Evolutionary conservation across 2,888 invertebrate species (phyloP).

Genomic region (Notodromas monacha): DNA sequence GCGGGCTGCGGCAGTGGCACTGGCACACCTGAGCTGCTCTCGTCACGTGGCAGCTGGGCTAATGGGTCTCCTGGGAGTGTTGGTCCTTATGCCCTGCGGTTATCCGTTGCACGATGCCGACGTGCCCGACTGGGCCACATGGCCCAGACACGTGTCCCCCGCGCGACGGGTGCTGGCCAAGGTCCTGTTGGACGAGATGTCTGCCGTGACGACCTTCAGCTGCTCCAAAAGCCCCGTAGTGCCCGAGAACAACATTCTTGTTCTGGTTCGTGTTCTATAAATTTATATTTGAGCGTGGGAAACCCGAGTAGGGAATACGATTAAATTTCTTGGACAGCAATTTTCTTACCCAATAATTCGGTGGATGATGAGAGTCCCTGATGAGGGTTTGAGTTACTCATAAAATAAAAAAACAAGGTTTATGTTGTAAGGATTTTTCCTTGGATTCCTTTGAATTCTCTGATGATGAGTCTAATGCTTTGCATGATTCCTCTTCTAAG

Average conservation of each 20-base stretch:
- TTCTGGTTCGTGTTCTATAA: no score
- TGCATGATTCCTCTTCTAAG: no score
- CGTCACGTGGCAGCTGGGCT: conserved; percentile 26
- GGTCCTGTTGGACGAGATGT: conserved; percentile 26
- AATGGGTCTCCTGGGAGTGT: conserved; percentile 24
- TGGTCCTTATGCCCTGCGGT: conserved; percentile 20
- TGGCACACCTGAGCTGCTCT: conserved; percentile 30
- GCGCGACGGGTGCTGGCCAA: conserved; percentile 35
- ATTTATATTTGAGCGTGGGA: no score
- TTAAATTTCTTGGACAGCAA: no score
- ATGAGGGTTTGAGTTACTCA: no score
- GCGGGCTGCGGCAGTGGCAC: conserved; percentile 20
- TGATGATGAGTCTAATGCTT: no score
- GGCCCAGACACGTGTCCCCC: conserved; percentile 34
- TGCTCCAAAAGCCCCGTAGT: conserved; percentile 28
- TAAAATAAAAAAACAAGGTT: no score
- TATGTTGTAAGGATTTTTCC: no score
- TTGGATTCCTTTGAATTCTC: no score
- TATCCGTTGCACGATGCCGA: conserved; percentile 32
- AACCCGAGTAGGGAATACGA: no score
- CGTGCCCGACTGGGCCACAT: conserved; percentile 27
- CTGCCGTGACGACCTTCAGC: conserved; percentile 12
- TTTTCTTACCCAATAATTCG: no score
- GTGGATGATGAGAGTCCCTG: no score
- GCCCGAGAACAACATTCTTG: conserved; percentile 42